Evolutionary conservation across 2,113 vertebrate species (phyloP).

Genomic region (Hystrix cristata): DNA sequence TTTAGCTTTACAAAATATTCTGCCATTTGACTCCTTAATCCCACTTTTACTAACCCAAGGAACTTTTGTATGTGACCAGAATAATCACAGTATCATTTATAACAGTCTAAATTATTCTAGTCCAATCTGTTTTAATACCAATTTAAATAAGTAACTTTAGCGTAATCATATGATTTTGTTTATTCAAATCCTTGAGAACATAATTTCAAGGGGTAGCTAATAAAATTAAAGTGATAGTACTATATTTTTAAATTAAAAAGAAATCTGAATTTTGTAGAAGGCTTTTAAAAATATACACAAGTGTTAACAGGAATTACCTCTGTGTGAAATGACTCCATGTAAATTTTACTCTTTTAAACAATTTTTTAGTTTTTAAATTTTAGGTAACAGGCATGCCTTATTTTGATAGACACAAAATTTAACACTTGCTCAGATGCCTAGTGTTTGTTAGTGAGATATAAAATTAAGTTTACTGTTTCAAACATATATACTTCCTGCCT

Average conservation of each 20-base stretch:
- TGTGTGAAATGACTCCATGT: slow-evolving; percentile 42
- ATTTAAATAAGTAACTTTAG: slow-evolving; percentile 46
- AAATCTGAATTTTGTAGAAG: neutral
- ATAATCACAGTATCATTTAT: slow-evolving; percentile 6
- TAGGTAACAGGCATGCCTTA: neutral
- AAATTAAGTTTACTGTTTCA: slow-evolving; percentile 2
- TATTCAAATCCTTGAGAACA: slow-evolving; percentile 1
- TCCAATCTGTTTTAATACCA: neutral
- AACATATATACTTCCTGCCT: neutral
- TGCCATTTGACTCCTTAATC: neutral
- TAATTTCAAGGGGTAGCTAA: neutral
- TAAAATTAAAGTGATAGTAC: neutral
- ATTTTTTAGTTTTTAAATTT: slow-evolving; percentile 46
- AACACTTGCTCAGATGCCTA: slow-evolving; percentile 20
- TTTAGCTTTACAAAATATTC: slow-evolving; percentile 11
- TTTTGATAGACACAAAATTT: slow-evolving; percentile 35
- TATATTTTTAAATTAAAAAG: slow-evolving; percentile 37
- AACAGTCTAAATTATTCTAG: slow-evolving; percentile 39
- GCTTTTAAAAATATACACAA: slow-evolving; percentile 8
- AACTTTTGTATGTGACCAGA: neutral
- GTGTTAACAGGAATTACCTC: slow-evolving; percentile 34
- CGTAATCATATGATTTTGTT: slow-evolving; percentile 10
- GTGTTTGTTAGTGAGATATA: slow-evolving; percentile 31
- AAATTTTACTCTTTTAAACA: slow-evolving; percentile 13
- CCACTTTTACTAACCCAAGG: neutral